A percentile compares a stretch with the other conserved stretches of the same genome.
These are phyloP conservation scores for Dromiciops gliroides DNA, from an alignment of 2,113 vertebrate genomes.

Conservation along the genomic window DNA sequence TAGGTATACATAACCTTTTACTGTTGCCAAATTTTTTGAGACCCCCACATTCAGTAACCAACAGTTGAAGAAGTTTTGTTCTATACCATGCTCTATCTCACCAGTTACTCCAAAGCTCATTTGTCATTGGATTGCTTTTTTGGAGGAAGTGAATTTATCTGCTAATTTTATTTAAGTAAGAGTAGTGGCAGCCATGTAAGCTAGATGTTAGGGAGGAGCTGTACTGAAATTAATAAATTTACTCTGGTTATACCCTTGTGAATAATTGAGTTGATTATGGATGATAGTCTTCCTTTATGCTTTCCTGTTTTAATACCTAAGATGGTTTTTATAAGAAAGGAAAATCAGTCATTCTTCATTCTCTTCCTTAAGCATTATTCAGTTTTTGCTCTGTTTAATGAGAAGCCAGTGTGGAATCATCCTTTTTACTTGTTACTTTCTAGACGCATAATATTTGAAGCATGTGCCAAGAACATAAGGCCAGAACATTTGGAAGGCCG, in stretches of 20 bases:
- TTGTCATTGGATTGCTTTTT: background rate
- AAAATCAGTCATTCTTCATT: conserved; percentile 36
- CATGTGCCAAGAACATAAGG: conserved; percentile 40
- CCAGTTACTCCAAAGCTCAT: background rate
- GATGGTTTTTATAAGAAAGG: conserved; percentile 22
- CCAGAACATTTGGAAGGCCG: conserved; percentile 44
- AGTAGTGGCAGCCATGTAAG: background rate
- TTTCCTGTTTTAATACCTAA: conserved; percentile 39
- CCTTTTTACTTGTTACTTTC: conserved; percentile 20
- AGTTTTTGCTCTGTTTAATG: conserved; percentile 17
- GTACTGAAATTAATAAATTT: conserved; percentile 42
- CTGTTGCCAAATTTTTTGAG: too few species aligned
- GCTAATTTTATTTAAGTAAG: background rate
- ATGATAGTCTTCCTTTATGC: conserved; percentile 17
- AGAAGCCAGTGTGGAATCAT: conserved; percentile 14
- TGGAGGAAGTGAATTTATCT: background rate
- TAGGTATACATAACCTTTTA: too few species aligned
- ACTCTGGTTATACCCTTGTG: background rate
- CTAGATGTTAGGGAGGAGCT: conserved; percentile 21
- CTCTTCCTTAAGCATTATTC: conserved; percentile 16
- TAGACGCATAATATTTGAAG: conserved; percentile 40
- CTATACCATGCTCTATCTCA: background rate
- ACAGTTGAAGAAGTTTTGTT: too few species aligned
- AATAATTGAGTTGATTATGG: conserved; percentile 34
- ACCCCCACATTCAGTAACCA: too few species aligned